Percentiles rank a stretch among this genome's conserved stretches.
Evolutionary conservation across 2,888 invertebrate species (phyloP).

Genomic region (Eilema sororculum): DNA sequence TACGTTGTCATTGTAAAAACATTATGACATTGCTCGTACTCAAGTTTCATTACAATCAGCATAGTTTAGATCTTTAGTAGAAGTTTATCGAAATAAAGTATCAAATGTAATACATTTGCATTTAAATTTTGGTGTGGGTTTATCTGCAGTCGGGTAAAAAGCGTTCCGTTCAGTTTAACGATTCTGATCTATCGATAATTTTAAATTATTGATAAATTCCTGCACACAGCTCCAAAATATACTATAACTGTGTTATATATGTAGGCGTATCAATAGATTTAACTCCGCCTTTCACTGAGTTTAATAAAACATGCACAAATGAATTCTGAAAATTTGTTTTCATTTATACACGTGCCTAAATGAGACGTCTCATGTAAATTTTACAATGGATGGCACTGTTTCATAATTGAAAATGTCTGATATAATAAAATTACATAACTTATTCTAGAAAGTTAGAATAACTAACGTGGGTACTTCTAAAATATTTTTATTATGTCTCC

Average conservation of each 20-base stretch:
- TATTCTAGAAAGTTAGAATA: background rate
- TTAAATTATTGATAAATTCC: background rate
- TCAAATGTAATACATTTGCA: background rate
- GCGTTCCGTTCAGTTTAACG: background rate
- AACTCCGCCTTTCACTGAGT: background rate
- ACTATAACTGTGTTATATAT: background rate
- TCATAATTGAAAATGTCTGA: background rate
- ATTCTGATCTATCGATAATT: background rate
- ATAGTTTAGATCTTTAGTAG: background rate
- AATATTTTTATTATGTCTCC: background rate
- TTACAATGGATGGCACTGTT: background rate
- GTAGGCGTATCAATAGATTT: background rate
- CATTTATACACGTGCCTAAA: background rate
- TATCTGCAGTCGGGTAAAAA: background rate
- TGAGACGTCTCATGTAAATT: no score
- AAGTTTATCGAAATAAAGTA: background rate
- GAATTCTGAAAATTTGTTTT: background rate
- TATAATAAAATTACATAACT: background rate
- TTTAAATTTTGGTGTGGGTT: background rate
- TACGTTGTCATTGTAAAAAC: background rate
- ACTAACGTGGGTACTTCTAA: slow-evolving; percentile 11
- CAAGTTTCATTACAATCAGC: background rate
- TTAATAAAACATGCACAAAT: background rate
- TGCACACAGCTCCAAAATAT: background rate
- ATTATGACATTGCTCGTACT: background rate